Conservation (phyloP, 2,113 vertebrate species). For the Crotalus tigris region DNA sequence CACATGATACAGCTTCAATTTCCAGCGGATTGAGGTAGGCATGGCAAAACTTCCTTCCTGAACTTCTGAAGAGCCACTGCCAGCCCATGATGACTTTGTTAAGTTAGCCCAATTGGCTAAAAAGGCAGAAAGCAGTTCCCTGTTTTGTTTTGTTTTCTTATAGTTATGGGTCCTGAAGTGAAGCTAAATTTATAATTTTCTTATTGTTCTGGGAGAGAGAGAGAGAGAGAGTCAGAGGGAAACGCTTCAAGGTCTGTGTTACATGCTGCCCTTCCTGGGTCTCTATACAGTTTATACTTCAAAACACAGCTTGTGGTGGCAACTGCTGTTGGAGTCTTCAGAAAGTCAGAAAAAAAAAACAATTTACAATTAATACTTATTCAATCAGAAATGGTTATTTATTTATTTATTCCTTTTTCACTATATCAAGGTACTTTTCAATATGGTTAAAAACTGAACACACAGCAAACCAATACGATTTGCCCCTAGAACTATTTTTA, state of each 20-base stretch:
- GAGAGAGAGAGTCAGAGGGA: neutral
- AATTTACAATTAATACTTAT: neutral
- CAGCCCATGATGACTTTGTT: neutral
- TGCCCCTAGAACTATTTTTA: conserved; percentile 35
- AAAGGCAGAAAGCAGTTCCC: neutral
- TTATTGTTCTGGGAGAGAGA: neutral
- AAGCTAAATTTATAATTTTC: neutral
- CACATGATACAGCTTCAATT: neutral
- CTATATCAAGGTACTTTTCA: neutral
- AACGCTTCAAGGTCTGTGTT: neutral
- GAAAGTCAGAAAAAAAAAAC: neutral
- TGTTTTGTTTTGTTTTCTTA: neutral
- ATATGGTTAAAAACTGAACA: conserved; percentile 15
- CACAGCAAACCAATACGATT: neutral
- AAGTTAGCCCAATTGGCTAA: neutral
- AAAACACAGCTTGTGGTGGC: neutral
- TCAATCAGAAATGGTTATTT: neutral
- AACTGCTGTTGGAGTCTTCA: neutral
- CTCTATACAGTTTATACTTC: neutral
- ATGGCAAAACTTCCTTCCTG: neutral
- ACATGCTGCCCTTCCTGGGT: neutral
- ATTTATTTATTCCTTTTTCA: no score
- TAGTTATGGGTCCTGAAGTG: neutral
- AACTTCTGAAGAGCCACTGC: neutral
- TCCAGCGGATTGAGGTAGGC: neutral